Base-by-base conservation (phyloP, 2,888 invertebrate genomes). In the Epirrhoe alternata region DNA sequence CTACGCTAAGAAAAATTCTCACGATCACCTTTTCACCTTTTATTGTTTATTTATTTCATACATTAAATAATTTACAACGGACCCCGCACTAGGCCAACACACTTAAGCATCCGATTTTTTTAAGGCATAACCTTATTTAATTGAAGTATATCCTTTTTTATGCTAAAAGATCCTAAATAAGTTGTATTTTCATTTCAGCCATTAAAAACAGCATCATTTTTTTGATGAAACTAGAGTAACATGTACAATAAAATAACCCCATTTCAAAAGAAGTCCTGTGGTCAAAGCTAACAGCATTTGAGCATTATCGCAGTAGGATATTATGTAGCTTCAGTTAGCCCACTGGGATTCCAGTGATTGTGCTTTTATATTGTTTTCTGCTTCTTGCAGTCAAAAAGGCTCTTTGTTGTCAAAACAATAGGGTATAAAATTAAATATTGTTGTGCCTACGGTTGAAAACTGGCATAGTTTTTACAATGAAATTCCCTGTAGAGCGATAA, bases 221-320 rank as follows among this genome's bases (percentile, higher is more conserved):
- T n/a, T n/a, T 24, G 30, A 54, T 53, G 54, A 54, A 61, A 31
- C 16, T 47, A 65, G 35, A 47, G 45, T 54, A 62, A 31, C 24
- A 24, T 12, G 2, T n/a, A 55, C 56, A 68, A 64, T 64, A 61
- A 68, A 61, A 61, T 64, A 61, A 54, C 53, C 64, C 30, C 68
- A 58, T 61, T 68, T 49, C 61, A 61, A 47, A 64, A 50, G 53
- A 57, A 68, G 58, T 64, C 54, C 59, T 69, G 74, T 78, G 85
- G 80, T 80, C 78, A 75, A 62, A 64, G 71, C 74, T 79, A 83
- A 87, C 81, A 86, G 77, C 82, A 77, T 82, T 87, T 80, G 80
- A 81, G 75, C 84, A 84, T 88, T 86, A 79, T 72, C 83, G 64
- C 84, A 80, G 75, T 77, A 70, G 78, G 74, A 47, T 24, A 60